These are phyloP conservation scores for Drosophila aldrichi DNA, from an alignment of 2,888 invertebrate species.

Conservation along the genomic window DNA sequence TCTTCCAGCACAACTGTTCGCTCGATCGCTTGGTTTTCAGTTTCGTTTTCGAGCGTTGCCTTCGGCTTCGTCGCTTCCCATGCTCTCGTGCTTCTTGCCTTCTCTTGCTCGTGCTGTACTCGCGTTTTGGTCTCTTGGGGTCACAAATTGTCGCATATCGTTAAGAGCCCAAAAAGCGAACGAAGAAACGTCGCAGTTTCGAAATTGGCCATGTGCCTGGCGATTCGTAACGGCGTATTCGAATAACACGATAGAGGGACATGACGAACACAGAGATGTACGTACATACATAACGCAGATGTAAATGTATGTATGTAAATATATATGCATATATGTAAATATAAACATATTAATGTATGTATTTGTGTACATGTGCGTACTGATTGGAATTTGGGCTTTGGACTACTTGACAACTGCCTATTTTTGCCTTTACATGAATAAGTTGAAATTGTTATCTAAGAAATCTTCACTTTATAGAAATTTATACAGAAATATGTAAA, in stretches of 20 bases:
- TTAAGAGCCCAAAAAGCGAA: conserved; percentile 61
- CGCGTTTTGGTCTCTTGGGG: conserved; percentile 69
- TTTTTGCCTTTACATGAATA: too few relatives aligned
- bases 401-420: too few relatives aligned
- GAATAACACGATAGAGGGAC: conserved; percentile 12
- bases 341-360: too few relatives aligned
- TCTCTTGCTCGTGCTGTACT: conserved; percentile 41
- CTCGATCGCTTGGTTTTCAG: not conserved
- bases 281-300: conserved; percentile 21
- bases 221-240: conserved; percentile 44
- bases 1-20: too few relatives aligned
- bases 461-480: too few relatives aligned
- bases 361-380: too few relatives aligned
- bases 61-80: conserved; percentile 16
- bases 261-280: conserved; percentile 16
- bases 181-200: conserved; percentile 39
- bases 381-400: too few relatives aligned
- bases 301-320: conserved; percentile 13
- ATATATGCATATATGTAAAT: too few relatives aligned
- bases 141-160: conserved; percentile 73
- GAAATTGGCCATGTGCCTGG: conserved; percentile 61
- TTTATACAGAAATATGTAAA: too few relatives aligned
- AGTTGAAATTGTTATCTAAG: too few relatives aligned
- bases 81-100: conserved; percentile 10
- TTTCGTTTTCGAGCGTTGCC: conserved; percentile 21